Evolutionary conservation across 2,888 invertebrate genomes (phyloP), one percentile per base, ranked within the genome.

Genomic region (Temnothorax rugatulus): DNA sequence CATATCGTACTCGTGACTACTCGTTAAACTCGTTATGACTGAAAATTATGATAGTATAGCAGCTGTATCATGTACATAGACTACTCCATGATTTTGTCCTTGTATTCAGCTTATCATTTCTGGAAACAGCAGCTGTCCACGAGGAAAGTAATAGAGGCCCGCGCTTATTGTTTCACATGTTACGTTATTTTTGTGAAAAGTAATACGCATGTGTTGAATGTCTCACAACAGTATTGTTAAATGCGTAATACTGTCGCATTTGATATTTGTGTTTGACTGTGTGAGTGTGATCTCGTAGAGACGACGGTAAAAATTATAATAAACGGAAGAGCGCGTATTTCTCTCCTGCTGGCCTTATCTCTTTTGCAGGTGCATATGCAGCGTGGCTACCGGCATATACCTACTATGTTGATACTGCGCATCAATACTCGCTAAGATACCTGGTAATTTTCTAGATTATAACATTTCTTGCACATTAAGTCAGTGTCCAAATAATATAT

Each of bases 281-380:
- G 76, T 82, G 87, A 87, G 82, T 25, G 76, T 83, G 88, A 88
- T 89, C 7, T 34, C 89, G 83, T 88, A 89, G 88, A 86, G 82
- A 77, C 54, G 2, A 25, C 68, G 54, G 54, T 68, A 84, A 86
- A 87, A 88, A 87, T 88, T 75, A 76, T 88, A 89, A 88, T 87
- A 87, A 89, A 82, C 83, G 75, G 13, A 21, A 69, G 68, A 34
- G 75, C 74, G 82, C 71, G 77, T 76, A 63, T 34, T 34, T 34
- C 34, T 34, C 34, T 34, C 7, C 34, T 34, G 34, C 34, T 34
- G 34, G 34, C 34, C 5, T 7, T 34, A 34, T 34, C 34, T 34
- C 34, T 34, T 34, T 34, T 34, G 4, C 4, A 34, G 34, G 0
- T 34, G 34, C 4, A 34, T 4, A 5, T 34, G 34, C 34, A 34